A percentile compares a stretch with the other conserved stretches of the same genome.
Conservation (phyloP, 2,797 vertebrate genomes). For the Tapirus indicus region DNA sequence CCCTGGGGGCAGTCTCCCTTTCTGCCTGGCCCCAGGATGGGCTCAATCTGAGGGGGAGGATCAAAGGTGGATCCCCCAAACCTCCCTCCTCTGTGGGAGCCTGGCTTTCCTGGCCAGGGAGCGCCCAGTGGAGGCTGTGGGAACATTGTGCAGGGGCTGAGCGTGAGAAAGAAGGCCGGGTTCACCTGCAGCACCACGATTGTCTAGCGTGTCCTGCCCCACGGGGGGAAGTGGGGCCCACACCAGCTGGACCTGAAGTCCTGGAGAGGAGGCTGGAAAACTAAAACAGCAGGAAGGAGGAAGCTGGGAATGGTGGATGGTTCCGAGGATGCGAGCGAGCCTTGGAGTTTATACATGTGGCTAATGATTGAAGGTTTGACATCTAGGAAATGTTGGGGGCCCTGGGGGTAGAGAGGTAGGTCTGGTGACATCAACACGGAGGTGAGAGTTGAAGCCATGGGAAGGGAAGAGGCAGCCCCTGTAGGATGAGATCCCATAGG, state of each 20-base stretch:
- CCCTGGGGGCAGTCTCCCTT: not conserved
- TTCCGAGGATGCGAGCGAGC: not conserved
- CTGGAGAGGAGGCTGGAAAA: not conserved
- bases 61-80: not conserved
- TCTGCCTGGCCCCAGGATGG: not conserved
- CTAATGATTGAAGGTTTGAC: not conserved
- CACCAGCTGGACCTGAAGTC: not conserved
- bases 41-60: not conserved
- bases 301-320: not conserved
- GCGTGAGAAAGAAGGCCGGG: not conserved
- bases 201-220: rapidly evolving
- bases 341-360: not conserved
- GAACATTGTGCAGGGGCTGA: not conserved
- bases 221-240: rapidly evolving
- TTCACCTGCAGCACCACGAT: rapidly evolving
- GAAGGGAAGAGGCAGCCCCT: not conserved
- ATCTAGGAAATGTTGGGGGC: rapidly evolving
- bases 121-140: not conserved
- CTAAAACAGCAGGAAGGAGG: not conserved
- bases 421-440: not conserved
- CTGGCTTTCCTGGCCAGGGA: not conserved
- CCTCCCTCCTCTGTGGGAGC: not conserved
- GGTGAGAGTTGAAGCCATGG: not conserved
- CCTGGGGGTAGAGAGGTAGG: not conserved
- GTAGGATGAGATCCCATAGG: too few relatives aligned